A percentile compares a stretch with the other conserved stretches of the same genome.
phyloP scores from a whole-genome alignment of 2,888 invertebrate species.

The Acanthopleura granulata region DNA sequence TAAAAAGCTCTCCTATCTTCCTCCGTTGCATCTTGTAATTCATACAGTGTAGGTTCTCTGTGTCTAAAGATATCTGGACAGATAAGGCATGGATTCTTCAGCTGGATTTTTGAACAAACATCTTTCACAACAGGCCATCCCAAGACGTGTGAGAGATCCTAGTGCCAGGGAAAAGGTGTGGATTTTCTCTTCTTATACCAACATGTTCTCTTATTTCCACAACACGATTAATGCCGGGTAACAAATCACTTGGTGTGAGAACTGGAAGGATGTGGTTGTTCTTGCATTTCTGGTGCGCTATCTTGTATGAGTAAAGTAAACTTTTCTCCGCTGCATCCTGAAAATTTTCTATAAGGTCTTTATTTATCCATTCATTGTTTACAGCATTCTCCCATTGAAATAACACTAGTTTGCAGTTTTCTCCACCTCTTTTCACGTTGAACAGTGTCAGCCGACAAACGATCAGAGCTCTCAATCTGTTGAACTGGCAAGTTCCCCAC shows the following conservation, averaged over 20 bases:
- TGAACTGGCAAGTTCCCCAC: no score
- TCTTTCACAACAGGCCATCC: neutral
- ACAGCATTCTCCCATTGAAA: no score
- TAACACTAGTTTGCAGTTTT: no score
- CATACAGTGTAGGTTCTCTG: neutral
- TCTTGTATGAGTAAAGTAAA: neutral
- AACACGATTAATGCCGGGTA: neutral
- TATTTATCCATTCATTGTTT: no score
- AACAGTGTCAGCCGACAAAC: no score
- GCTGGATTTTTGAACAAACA: neutral
- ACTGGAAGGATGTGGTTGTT: constrained; percentile 2
- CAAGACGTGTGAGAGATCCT: neutral
- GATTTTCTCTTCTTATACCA: neutral
- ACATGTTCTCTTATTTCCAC: neutral
- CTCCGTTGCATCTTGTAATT: neutral
- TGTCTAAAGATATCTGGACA: neutral
- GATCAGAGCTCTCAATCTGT: no score
- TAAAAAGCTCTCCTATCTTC: constrained; percentile 4
- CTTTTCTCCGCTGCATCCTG: neutral
- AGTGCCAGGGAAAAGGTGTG: neutral
- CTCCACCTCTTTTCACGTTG: no score
- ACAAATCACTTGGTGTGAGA: neutral
- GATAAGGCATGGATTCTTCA: neutral
- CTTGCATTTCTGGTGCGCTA: neutral
- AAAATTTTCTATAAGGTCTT: no score